Base-by-base conservation (phyloP, 2,797 vertebrate species). In the Astyanax mexicanus region DNA sequence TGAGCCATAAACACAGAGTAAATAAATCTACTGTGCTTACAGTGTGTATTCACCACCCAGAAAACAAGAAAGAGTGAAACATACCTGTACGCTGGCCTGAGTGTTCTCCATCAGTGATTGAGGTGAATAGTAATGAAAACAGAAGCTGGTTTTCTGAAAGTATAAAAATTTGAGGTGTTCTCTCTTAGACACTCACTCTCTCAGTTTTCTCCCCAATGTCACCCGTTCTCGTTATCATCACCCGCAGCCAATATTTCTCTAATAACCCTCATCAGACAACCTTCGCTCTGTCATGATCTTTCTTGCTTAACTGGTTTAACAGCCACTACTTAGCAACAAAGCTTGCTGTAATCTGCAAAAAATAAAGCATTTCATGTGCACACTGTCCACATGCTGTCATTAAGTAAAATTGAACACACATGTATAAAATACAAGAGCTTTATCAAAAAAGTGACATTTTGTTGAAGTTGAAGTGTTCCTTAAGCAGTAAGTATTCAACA, bases 251-350 rank as follows among this genome's bases (percentile, higher is more conserved):
- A 21, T 15, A 23, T 47, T 47, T 72, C 68, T 51, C 38, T 57
- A 38, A 66, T 47, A 11, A n/a, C 38, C 55, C 47, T 7, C 2
- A 57, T 62, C 37, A 27, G 37, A 21, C 40, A 25, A 60, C 51
- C 51, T 11, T 29, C 55, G 45, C 47, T 42, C 57, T 75, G 40
- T 49, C 64, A 29, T 60, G 19, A 19, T 58, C 42, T 19, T 23
- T 42, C 82, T 69, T 3, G 79, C 74, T 52, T n/a, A 40, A 80
- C 80, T 79, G 76, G 81, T 81, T 79, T 65, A 21, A 75, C 80
- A 61, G 44, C 55, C 27, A 55, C 1, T n/a, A 17, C 6, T 35
- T 42, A 23, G 9, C 35, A 15, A 73, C 23, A 40, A 5, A 6
- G 9, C 44, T 70, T 73, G 38, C 19, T 19, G 55, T 0, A 29